Evolutionary conservation across 2,797 vertebrate genomes (phyloP).

Genomic region (Pseudomugil tenellus): DNA sequence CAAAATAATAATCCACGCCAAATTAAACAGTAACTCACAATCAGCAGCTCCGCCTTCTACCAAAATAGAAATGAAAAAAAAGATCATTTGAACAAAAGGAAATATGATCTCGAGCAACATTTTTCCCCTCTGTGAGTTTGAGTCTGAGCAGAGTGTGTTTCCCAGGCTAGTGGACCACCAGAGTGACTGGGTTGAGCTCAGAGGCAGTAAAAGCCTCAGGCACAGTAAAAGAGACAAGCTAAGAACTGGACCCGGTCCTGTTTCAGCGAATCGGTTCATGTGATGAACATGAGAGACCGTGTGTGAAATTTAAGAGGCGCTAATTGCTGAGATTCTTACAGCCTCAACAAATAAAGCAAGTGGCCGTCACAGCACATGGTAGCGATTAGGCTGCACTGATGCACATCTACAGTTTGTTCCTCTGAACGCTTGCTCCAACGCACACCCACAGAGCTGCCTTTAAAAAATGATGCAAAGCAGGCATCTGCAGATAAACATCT

Average conservation of each 20-base stretch:
- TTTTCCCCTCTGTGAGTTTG: constrained; percentile 18
- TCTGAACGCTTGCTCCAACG: constrained; percentile 33
- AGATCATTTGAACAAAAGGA: constrained; percentile 62
- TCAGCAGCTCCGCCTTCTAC: constrained; percentile 55
- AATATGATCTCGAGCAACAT: constrained; percentile 57
- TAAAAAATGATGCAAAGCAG: constrained; percentile 44
- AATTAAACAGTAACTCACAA: constrained; percentile 69
- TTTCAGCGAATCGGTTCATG: constrained; percentile 74
- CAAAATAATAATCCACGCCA: constrained; percentile 73
- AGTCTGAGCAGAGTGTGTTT: constrained; percentile 48
- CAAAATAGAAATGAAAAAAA: constrained; percentile 62
- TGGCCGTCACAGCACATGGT: constrained; percentile 83
- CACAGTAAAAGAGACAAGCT: constrained; percentile 53
- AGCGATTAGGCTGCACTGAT: constrained; percentile 83
- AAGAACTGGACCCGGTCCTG: constrained; percentile 64
- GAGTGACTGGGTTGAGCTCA: constrained; percentile 54
- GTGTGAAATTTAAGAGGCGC: constrained; percentile 79
- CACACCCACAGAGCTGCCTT: constrained; percentile 41
- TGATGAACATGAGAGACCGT: constrained; percentile 72
- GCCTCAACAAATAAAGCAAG: constrained; percentile 80
- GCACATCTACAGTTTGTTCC: constrained; percentile 74
- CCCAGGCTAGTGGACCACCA: constrained; percentile 65
- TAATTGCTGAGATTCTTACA: constrained; percentile 84
- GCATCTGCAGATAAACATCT: constrained; percentile 44
- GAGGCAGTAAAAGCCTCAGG: constrained; percentile 56